A percentile compares a stretch with the other conserved stretches of the same genome.
Conservation (phyloP, 2,113 vertebrate genomes). For the Ramphastos sulfuratus region DNA sequence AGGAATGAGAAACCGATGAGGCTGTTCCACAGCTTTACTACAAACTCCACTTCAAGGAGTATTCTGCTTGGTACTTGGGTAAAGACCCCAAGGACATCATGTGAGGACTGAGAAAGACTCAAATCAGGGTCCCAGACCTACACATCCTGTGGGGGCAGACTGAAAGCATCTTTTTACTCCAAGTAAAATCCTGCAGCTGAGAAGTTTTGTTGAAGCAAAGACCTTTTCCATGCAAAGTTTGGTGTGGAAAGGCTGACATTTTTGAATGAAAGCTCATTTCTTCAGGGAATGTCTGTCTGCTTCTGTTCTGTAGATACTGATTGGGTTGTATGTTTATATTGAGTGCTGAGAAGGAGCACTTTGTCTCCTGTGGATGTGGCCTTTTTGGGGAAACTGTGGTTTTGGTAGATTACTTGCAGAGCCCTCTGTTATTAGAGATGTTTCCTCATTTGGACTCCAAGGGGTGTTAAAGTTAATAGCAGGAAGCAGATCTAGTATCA, state of each 20-base stretch:
- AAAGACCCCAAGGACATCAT: background rate
- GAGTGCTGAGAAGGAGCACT: background rate
- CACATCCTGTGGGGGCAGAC: background rate
- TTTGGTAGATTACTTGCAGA: background rate
- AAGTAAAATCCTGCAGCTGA: fast-evolving
- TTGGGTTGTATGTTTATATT: background rate
- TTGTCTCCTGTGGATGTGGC: background rate
- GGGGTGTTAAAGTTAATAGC: background rate
- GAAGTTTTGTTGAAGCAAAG: background rate
- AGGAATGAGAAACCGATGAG: background rate
- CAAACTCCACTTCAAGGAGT: background rate
- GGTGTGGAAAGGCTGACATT: background rate
- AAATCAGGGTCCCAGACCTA: background rate
- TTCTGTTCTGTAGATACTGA: background rate
- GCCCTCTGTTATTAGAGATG: background rate
- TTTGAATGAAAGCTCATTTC: background rate
- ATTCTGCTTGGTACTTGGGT: fast-evolving
- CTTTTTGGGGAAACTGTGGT: background rate
- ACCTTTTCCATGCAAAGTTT: background rate
- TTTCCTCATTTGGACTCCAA: background rate
- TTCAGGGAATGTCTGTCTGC: background rate
- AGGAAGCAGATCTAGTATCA: background rate
- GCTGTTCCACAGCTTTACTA: background rate
- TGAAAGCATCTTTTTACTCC: background rate
- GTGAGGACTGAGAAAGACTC: background rate